These are phyloP conservation scores for Catharus minimus DNA, from an alignment of 2,113 vertebrate genomes.

Conservation along the genomic window DNA sequence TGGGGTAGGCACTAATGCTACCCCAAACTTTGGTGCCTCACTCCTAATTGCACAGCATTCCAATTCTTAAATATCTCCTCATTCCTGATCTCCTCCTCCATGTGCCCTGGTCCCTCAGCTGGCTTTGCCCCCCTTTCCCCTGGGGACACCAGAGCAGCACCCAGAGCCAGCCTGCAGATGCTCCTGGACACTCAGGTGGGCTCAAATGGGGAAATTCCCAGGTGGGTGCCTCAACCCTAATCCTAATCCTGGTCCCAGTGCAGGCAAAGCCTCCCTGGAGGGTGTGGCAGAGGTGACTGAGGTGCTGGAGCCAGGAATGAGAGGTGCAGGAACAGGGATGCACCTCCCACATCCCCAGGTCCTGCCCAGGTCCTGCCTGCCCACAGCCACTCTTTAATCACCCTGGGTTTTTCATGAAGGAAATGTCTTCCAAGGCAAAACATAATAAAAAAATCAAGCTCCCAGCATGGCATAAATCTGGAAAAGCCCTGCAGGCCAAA, in stretches of 20 bases:
- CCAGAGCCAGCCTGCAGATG: accelerated
- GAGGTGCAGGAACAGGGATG: background rate
- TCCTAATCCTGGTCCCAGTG: background rate
- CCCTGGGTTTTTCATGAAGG: background rate
- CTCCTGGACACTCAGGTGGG: background rate
- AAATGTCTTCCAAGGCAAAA: background rate
- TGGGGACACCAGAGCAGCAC: background rate
- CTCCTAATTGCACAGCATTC: background rate
- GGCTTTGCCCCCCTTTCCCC: background rate
- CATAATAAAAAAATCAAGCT: background rate
- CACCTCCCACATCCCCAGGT: accelerated
- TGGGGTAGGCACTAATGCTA: background rate
- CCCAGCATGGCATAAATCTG: background rate
- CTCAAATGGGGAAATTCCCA: background rate
- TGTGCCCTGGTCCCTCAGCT: background rate
- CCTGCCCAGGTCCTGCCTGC: background rate
- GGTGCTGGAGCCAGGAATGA: accelerated
- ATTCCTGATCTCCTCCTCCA: background rate
- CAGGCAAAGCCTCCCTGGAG: background rate
- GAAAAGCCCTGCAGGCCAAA: background rate
- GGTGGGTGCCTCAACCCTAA: background rate
- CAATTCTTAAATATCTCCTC: background rate
- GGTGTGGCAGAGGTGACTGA: accelerated
- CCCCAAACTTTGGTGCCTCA: background rate
- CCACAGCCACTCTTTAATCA: background rate